Evolutionary conservation across 2,888 invertebrate species (phyloP).

Genomic region (Azorinus chamasolen): DNA sequence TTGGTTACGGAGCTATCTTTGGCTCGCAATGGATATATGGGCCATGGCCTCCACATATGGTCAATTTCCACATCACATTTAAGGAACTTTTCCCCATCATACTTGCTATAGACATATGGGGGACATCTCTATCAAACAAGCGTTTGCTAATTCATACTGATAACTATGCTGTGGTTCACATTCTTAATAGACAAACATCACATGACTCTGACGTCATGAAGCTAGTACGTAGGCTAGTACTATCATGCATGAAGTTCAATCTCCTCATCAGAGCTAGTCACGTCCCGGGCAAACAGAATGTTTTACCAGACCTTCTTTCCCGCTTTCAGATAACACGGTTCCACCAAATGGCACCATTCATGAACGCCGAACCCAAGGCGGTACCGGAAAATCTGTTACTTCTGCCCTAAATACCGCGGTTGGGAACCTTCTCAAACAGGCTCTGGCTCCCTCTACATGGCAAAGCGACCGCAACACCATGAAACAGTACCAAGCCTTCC

Average conservation of each 20-base stretch:
- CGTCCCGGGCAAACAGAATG: conserved; percentile 43
- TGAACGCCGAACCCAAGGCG: conserved; percentile 11
- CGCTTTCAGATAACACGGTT: conserved; percentile 52
- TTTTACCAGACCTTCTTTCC: conserved; percentile 47
- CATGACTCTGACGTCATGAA: conserved; percentile 40
- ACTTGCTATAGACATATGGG: conserved; percentile 56
- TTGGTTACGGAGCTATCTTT: conserved; percentile 57
- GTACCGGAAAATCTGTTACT: conserved; percentile 18
- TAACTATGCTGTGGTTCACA: conserved; percentile 51
- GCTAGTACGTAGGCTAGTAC: conserved; percentile 42
- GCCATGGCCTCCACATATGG: conserved; percentile 14
- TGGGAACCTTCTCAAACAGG: too few relatives aligned
- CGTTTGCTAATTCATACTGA: conserved; percentile 49
- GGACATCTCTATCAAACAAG: conserved; percentile 11
- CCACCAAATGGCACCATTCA: conserved; percentile 22
- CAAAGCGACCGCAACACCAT: conserved; percentile 17
- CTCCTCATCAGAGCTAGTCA: conserved; percentile 39
- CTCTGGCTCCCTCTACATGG: conserved; percentile 21
- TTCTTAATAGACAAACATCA: conserved; percentile 53
- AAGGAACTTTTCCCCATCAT: conserved; percentile 48
- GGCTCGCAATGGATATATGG: conserved; percentile 39
- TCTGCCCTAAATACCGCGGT: conserved; percentile 3
- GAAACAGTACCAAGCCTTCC: conserved; percentile 19
- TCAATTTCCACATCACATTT: conserved; percentile 9
- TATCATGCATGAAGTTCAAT: conserved; percentile 45